These are phyloP conservation scores for Leucosticte australis DNA, from an alignment of 2,113 vertebrate species.

Conservation along the genomic window DNA sequence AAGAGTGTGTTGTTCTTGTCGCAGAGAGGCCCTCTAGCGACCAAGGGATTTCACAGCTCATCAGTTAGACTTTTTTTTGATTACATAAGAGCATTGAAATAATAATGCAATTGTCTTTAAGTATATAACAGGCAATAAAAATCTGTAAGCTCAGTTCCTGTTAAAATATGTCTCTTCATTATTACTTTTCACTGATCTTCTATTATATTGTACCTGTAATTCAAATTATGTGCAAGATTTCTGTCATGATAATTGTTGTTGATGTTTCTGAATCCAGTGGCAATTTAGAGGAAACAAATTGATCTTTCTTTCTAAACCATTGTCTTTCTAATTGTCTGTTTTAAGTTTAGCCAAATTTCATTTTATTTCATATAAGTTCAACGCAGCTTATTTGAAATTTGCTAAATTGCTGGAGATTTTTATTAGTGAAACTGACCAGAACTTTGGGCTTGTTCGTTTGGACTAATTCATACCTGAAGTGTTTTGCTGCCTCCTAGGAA, in stretches of 20 bases:
- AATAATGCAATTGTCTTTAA: neutral
- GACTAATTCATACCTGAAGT: neutral
- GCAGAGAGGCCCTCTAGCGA: neutral
- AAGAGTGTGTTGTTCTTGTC: neutral
- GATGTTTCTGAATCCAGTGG: neutral
- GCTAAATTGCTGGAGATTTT: neutral
- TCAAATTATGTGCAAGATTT: neutral
- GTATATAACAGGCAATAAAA: neutral
- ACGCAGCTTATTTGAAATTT: neutral
- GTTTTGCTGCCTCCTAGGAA: neutral
- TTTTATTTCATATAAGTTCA: neutral
- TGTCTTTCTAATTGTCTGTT: neutral
- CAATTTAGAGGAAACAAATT: neutral
- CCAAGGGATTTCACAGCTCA: neutral
- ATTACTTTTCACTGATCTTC: neutral
- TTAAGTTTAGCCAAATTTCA: neutral
- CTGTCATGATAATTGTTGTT: neutral
- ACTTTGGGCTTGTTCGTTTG: neutral
- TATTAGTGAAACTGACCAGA: neutral
- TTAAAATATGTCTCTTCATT: neutral
- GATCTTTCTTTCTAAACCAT: neutral
- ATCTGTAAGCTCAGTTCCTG: neutral
- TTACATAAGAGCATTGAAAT: neutral
- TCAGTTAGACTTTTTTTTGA: neutral
- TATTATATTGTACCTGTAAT: neutral